A percentile compares a stretch with the other conserved stretches of the same genome.
Evolutionary conservation across 2,888 invertebrate species (phyloP).

Genomic region (Hirtodrosophila trivittata): DNA sequence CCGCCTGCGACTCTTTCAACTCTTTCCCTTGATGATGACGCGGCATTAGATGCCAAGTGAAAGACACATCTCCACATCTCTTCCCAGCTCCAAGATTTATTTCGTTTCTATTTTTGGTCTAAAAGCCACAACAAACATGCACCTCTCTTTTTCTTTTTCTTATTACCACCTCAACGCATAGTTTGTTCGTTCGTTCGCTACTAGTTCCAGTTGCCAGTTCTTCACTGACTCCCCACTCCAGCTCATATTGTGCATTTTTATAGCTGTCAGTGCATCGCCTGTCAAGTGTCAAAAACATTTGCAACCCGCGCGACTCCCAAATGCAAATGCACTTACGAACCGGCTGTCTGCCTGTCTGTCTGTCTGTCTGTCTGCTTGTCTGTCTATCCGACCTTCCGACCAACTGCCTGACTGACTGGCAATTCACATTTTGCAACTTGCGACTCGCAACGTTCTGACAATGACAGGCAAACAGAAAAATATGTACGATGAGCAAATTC

Average conservation of each 20-base stretch:
- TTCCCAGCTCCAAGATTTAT: constrained; percentile 33
- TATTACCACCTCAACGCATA: constrained; percentile 3
- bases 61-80: no score
- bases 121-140: constrained; percentile 19
- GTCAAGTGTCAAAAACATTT: constrained; percentile 80
- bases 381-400: background rate
- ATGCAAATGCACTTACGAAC: constrained; percentile 73
- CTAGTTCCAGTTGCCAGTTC: no score
- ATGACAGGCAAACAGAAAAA: constrained; percentile 69
- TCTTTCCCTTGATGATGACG: constrained; percentile 37
- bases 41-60: constrained; percentile 15
- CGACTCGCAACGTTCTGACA: constrained; percentile 49
- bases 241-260: constrained; percentile 51
- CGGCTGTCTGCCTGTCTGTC: constrained; percentile 8
- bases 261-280: constrained; percentile 73
- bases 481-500: constrained; percentile 58
- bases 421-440: constrained; percentile 47
- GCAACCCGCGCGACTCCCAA: constrained; percentile 53
- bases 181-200: no score
- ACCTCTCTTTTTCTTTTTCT: background rate
- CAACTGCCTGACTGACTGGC: constrained; percentile 23
- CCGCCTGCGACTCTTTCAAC: no score
- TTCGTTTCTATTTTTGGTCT: constrained; percentile 36
- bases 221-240: background rate
- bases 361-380: constrained; percentile 7